Evolutionary conservation across 2,888 invertebrate genomes (phyloP), one percentile per base, ranked within the genome.

Genomic region (Erynnis tages): DNA sequence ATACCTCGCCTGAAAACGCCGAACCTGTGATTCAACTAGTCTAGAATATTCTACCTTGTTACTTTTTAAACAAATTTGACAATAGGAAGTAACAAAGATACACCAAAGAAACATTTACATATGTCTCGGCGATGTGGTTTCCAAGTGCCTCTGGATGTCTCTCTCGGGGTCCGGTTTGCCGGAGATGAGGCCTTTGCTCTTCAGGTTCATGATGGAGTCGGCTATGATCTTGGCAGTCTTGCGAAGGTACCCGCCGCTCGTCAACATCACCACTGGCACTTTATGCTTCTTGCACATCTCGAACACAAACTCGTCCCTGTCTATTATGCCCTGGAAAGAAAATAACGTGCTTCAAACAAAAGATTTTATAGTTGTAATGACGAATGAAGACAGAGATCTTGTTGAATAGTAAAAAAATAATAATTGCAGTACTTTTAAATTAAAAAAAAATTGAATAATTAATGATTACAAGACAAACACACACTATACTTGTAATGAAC

Each of bases 231-330:
- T 86, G 0, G 97, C 96, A 0, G 96, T 95, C 56, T 91, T 90
- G 57, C 92, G 91, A 57, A 94, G 91, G 76, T 97, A 97, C 0
- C 97, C 97, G 0, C 97, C 97, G 66, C 96, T 96, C 0, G 96
- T 95, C 13, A 97, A 78, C 96, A 97, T 97, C 8, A 95, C 93
- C 32, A 97, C 93, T 0, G 97, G 96, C 54, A 96, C 93, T 21
- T 89, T 79, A 11, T 90, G 78, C 4, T 90, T 67, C 34, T 89
- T 89, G 49, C 94, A 94, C 57, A 92, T 91, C 58, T 91, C 85
- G 71, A 97, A 97, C 0, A 97, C 96, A 35, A 95, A 90, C 76
- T 96, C 94, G 75, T 97, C 97, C 35, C 97, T 89, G 69, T 92
- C 91, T 52, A 96, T 93, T 19, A 97, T 94, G n/a, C 97, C 97